Percentiles rank a stretch among this genome's conserved stretches.
phyloP scores from a whole-genome alignment of 2,888 invertebrate species.

The Volucella zonaria region DNA sequence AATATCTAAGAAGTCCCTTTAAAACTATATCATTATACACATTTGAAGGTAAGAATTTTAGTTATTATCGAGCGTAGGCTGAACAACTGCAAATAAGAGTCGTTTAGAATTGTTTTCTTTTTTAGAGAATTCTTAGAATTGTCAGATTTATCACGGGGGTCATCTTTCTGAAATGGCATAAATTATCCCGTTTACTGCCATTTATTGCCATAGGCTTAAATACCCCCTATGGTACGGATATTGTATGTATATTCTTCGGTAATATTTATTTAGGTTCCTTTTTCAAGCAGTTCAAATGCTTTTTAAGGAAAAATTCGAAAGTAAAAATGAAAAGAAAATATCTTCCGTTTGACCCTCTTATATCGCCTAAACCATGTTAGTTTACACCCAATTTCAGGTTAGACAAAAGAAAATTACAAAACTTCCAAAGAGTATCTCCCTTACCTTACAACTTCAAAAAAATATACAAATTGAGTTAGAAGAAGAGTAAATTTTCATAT shows the following conservation, averaged over 20 bases:
- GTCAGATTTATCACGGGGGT: slow-evolving; percentile 21
- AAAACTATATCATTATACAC: too few species aligned
- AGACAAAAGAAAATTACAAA: too few species aligned
- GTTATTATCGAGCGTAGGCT: too few species aligned
- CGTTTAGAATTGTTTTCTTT: not conserved
- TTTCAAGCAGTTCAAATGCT: slow-evolving; percentile 18
- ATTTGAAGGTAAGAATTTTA: too few species aligned
- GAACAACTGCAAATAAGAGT: too few species aligned
- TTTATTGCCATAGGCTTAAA: slow-evolving; percentile 35
- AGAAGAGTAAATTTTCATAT: slow-evolving; percentile 14
- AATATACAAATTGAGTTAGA: not conserved
- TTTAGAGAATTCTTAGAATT: not conserved
- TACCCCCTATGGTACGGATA: slow-evolving; percentile 11
- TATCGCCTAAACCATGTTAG: not conserved
- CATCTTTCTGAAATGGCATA: slow-evolving; percentile 25
- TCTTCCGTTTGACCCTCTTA: slow-evolving; percentile 16
- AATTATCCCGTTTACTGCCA: slow-evolving; percentile 37
- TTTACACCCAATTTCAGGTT: not conserved
- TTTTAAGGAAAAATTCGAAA: slow-evolving; percentile 20
- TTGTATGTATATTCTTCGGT: slow-evolving; percentile 1
- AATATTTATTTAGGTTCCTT: slow-evolving; percentile 54
- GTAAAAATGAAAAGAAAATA: slow-evolving; percentile 10
- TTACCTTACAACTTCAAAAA: not conserved
- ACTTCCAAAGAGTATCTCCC: too few species aligned
- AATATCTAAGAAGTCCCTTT: too few species aligned